These are phyloP conservation scores for Alfaro cultratus DNA, from an alignment of 2,797 vertebrate genomes.

Conservation along the genomic window DNA sequence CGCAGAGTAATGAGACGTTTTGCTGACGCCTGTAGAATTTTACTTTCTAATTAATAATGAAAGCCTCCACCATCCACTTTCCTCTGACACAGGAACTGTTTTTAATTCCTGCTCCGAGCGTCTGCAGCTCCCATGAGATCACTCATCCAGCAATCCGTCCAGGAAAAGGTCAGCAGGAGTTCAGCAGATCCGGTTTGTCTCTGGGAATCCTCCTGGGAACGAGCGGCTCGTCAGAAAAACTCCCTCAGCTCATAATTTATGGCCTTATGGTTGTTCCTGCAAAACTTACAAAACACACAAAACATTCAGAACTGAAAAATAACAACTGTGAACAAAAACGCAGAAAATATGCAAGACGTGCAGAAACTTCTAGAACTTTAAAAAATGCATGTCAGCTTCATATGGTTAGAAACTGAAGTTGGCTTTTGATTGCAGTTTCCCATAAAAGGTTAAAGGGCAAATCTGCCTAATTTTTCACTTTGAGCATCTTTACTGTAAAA, in stretches of 20 bases:
- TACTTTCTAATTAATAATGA: conserved; percentile 67
- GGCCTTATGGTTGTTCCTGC: not conserved
- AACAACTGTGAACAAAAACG: not conserved
- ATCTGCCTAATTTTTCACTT: no score
- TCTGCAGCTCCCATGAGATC: not conserved
- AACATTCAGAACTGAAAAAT: not conserved
- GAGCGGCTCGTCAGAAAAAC: not conserved
- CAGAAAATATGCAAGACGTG: no score
- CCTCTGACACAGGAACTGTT: conserved; percentile 28
- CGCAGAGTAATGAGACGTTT: conserved; percentile 72
- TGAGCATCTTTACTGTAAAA: no score
- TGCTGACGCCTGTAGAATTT: conserved; percentile 71
- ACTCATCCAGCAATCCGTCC: conserved; percentile 8
- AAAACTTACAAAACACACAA: not conserved
- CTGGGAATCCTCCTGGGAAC: conserved; percentile 28
- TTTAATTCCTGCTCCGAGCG: conserved; percentile 37
- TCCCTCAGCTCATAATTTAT: not conserved
- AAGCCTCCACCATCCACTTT: not conserved
- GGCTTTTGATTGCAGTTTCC: no score
- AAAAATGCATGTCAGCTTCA: no score
- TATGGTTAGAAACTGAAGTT: no score
- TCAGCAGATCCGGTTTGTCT: conserved; percentile 62
- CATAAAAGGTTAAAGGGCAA: no score
- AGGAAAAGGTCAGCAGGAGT: conserved; percentile 60
- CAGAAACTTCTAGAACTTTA: not conserved